A percentile compares a stretch with the other conserved stretches of the same genome.
Evolutionary conservation across 2,113 vertebrate genomes (phyloP).

Genomic region (Coptodon rendalli): DNA sequence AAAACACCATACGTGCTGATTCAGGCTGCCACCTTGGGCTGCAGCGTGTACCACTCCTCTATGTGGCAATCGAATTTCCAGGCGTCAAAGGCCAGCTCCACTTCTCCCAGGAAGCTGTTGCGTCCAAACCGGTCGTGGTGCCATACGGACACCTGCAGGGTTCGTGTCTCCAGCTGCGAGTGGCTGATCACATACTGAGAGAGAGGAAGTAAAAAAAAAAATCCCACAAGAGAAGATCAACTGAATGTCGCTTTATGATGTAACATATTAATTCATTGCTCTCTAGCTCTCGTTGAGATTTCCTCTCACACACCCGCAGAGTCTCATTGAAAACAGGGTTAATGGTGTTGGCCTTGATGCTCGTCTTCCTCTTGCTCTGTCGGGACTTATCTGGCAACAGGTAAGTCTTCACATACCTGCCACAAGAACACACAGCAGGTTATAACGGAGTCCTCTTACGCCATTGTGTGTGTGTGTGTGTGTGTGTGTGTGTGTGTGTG

Average conservation of each 20-base stretch:
- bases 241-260: background rate
- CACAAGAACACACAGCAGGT: background rate
- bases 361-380: conserved; percentile 95
- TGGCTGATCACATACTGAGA: conserved; percentile 93
- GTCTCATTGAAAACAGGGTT: conserved; percentile 93
- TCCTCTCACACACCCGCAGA: conserved; percentile 77
- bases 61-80: conserved; percentile 89
- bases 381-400: conserved; percentile 94
- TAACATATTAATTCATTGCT: background rate
- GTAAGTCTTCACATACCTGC: conserved; percentile 94
- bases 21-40: conserved; percentile 80
- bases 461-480: background rate
- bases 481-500: background rate
- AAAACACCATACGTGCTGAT: background rate
- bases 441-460: background rate
- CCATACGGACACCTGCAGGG: conserved; percentile 93
- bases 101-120: conserved; percentile 95
- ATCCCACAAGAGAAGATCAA: background rate
- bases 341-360: conserved; percentile 87
- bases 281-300: background rate
- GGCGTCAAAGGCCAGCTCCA: conserved; percentile 91
- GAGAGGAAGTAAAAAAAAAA: background rate
- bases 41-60: conserved; percentile 87
- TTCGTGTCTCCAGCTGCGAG: conserved; percentile 91
- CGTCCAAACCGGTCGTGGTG: conserved; percentile 92